Evolutionary conservation across 2,888 invertebrate genomes (phyloP).

Genomic region (Dermolepida albohirtum): DNA sequence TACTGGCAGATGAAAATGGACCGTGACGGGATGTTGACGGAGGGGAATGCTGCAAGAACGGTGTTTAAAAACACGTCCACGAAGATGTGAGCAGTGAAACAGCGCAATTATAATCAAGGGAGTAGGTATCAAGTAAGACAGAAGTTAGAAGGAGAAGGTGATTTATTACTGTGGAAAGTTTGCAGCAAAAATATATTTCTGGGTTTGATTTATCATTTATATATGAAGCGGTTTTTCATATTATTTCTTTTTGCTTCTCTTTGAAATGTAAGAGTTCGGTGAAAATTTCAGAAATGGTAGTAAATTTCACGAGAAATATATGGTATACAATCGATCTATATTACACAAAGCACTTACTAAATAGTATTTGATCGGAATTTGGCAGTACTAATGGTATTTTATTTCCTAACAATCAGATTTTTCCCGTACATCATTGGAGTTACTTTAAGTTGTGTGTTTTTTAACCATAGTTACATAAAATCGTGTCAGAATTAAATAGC

Average conservation of each 20-base stretch:
- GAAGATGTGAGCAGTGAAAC: constrained; percentile 33
- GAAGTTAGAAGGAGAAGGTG: constrained; percentile 26
- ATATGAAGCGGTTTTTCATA: constrained; percentile 12
- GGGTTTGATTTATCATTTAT: constrained; percentile 35
- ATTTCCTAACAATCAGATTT: too few species aligned
- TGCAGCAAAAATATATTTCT: constrained; percentile 17
- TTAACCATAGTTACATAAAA: too few species aligned
- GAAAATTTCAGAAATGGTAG: too few species aligned
- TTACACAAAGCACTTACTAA: too few species aligned
- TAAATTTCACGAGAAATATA: too few species aligned
- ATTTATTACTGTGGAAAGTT: constrained; percentile 32
- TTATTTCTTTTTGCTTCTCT: background rate
- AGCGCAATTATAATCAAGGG: constrained; percentile 38
- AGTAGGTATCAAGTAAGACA: constrained; percentile 3
- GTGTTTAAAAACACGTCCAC: constrained; percentile 32
- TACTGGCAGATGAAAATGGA: constrained; percentile 33
- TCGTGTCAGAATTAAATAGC: too few species aligned
- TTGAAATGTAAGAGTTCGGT: too few species aligned
- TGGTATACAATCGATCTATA: too few species aligned
- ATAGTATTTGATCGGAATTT: too few species aligned
- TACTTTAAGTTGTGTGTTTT: too few species aligned
- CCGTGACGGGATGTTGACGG: constrained; percentile 3
- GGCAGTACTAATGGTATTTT: too few species aligned
- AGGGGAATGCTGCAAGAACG: background rate
- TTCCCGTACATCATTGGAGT: too few species aligned